phyloP scores from a whole-genome alignment of 2,113 vertebrate species.

The Panthera uncia region DNA sequence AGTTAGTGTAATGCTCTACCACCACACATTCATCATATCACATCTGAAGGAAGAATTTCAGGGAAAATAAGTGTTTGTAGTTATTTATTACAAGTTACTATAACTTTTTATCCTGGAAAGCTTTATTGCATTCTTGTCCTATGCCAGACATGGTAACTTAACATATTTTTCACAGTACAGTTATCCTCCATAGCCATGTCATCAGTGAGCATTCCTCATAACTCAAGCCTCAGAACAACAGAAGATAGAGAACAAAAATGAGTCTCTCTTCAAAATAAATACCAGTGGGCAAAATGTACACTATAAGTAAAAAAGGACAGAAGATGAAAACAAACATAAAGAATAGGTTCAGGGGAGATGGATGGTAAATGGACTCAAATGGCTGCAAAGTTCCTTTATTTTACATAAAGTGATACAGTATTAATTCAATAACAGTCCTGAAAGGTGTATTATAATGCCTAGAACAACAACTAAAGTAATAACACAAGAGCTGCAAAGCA shows the following conservation, averaged over 20 bases:
- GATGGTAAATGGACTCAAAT: not conserved
- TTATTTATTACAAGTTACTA: not conserved
- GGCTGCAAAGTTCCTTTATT: not conserved
- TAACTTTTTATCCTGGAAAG: not conserved
- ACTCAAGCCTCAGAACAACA: not conserved
- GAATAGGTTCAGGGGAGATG: too few species aligned
- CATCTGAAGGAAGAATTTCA: not conserved
- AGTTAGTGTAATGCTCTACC: not conserved
- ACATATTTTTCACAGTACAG: not conserved
- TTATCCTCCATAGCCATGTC: not conserved
- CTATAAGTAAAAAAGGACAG: not conserved
- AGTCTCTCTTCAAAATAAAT: not conserved
- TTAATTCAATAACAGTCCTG: not conserved
- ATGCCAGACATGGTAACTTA: not conserved
- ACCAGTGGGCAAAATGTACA: not conserved
- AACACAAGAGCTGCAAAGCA: not conserved
- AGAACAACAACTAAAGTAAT: not conserved
- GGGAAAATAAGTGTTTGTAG: not conserved
- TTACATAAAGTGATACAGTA: not conserved
- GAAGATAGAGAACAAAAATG: not conserved
- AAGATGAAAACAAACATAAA: not conserved
- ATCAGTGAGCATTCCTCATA: not conserved
- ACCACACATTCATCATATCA: not conserved
- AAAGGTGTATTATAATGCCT: not conserved
- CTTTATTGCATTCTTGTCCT: not conserved